Percentiles rank a stretch among this genome's conserved stretches.
These are phyloP conservation scores for Hyposoter didymator DNA, from an alignment of 2,888 invertebrate species.

Conservation along the genomic window DNA sequence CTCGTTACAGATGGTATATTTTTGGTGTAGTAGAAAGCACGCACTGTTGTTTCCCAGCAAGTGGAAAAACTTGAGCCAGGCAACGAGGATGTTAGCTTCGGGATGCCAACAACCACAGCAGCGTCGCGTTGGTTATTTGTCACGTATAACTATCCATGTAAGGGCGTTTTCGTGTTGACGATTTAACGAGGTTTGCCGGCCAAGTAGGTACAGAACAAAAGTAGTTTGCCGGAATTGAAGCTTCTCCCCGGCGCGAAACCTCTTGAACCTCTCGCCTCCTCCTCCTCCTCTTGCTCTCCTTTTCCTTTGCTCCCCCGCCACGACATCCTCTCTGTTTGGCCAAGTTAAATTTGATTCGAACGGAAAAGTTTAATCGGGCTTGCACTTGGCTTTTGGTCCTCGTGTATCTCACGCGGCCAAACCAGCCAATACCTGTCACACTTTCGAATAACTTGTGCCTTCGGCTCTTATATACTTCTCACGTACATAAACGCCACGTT, in stretches of 20 bases:
- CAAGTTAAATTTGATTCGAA: conserved; percentile 82
- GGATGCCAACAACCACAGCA: conserved; percentile 26
- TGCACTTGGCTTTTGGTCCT: conserved; percentile 67
- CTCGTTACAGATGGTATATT: conserved; percentile 26
- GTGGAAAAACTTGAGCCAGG: background rate
- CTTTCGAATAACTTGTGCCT: conserved; percentile 31
- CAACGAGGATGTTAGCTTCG: conserved; percentile 35
- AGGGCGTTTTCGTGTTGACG: conserved; percentile 71
- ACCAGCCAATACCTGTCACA: conserved; percentile 48
- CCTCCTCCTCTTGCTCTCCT: background rate
- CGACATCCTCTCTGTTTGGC: conserved; percentile 70
- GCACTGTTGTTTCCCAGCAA: background rate
- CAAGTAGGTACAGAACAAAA: conserved; percentile 77
- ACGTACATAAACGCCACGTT: background rate
- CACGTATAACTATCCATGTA: conserved; percentile 66
- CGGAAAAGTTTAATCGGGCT: conserved; percentile 81
- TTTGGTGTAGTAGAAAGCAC: background rate
- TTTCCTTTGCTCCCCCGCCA: background rate
- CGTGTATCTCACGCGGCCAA: conserved; percentile 48
- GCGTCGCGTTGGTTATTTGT: conserved; percentile 41
- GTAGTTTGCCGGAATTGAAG: conserved; percentile 73
- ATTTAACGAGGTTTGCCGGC: conserved; percentile 75
- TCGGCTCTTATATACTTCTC: conserved; percentile 18
- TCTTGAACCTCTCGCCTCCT: background rate
- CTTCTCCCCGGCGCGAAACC: conserved; percentile 4